Conservation (phyloP, 2,113 vertebrate genomes). For the Eretmochelys imbricata region DNA sequence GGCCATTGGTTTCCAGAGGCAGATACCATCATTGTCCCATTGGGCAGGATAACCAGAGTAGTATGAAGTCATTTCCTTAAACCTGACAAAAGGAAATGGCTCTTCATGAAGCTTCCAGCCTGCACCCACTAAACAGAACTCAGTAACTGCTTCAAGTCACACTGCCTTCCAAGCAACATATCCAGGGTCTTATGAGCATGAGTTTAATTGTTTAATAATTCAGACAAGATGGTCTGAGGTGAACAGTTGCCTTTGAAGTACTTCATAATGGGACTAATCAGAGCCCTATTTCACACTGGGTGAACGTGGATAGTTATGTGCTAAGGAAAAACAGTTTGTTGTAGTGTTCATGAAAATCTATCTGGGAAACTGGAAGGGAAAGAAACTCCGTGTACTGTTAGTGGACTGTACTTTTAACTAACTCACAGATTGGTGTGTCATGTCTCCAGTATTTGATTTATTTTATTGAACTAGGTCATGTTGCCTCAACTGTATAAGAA, state of each 20-base stretch:
- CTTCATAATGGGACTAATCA: not conserved
- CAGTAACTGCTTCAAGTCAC: not conserved
- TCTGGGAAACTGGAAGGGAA: not conserved
- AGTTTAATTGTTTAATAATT: not conserved
- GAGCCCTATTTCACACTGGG: not conserved
- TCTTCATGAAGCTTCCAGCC: not conserved
- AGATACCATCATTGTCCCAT: not conserved
- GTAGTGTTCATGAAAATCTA: not conserved
- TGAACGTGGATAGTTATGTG: not conserved
- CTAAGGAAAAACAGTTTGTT: not conserved
- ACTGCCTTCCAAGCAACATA: not conserved
- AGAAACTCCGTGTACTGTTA: not conserved
- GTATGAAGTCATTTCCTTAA: not conserved
- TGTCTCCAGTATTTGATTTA: not conserved
- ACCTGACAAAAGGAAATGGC: not conserved
- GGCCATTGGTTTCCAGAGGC: not conserved
- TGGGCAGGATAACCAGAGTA: not conserved
- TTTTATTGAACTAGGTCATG: accelerated
- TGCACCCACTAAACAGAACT: too few relatives aligned
- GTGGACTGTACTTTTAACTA: not conserved
- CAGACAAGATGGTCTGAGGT: not conserved
- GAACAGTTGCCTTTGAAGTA: not conserved
- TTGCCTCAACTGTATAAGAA: not conserved
- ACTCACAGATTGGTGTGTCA: not conserved
- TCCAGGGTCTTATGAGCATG: not conserved